Evolutionary conservation across 2,113 vertebrate genomes (phyloP).

Genomic region (Toxostoma redivivum): DNA sequence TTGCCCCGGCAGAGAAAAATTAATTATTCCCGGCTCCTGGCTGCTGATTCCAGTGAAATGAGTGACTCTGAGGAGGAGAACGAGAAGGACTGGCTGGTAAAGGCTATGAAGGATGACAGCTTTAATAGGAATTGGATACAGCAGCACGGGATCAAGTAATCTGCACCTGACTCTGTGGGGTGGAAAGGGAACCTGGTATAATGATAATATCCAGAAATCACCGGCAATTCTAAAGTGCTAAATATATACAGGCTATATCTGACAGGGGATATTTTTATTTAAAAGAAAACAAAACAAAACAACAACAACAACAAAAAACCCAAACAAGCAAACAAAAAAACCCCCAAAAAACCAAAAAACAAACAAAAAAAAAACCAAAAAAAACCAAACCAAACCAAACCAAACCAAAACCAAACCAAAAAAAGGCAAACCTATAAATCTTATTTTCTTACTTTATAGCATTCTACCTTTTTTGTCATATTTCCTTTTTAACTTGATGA

Average conservation of each 20-base stretch:
- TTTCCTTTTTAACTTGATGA: neutral
- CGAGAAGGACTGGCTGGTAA: conserved; percentile 87
- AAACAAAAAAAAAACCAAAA: too few relatives aligned
- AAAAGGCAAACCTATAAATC: neutral
- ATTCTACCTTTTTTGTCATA: neutral
- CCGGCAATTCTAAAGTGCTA: neutral
- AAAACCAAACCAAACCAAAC: too few relatives aligned
- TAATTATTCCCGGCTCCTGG: conserved; percentile 86
- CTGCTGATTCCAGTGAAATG: conserved; percentile 76
- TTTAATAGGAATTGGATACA: conserved; percentile 13
- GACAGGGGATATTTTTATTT: neutral
- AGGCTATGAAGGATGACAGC: conserved; percentile 78
- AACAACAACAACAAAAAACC: too few relatives aligned
- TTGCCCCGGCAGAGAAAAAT: conserved; percentile 80
- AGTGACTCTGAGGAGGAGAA: conserved; percentile 85
- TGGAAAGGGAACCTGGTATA: neutral
- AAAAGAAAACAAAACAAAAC: neutral
- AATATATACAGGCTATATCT: neutral
- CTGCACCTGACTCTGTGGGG: too few relatives aligned
- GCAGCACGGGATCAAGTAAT: neutral
- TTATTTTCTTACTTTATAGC: conserved; percentile 5
- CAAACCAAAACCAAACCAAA: neutral
- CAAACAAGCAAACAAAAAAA: too few relatives aligned
- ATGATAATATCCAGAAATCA: neutral
- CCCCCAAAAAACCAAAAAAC: too few relatives aligned